A percentile compares a stretch with the other conserved stretches of the same genome.
phyloP scores from a whole-genome alignment of 2,888 invertebrate species.

The Chymomyza procnemis region DNA sequence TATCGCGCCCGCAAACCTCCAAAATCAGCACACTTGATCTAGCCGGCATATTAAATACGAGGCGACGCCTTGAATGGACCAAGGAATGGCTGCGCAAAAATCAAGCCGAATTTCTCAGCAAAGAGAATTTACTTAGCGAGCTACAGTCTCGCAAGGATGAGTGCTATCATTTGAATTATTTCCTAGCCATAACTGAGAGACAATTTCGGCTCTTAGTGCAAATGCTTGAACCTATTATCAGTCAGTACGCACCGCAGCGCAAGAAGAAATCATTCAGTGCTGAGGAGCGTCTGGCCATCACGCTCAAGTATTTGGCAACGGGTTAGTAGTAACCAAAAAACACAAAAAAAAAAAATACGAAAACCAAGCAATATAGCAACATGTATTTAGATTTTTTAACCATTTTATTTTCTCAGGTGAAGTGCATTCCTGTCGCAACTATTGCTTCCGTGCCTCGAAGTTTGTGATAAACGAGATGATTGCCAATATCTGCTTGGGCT shows the following conservation, averaged over 20 bases:
- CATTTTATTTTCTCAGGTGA: constrained; percentile 59
- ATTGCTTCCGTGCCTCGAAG: constrained; percentile 78
- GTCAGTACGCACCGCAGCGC: constrained; percentile 76
- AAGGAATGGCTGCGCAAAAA: constrained; percentile 77
- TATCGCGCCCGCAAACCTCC: constrained; percentile 59
- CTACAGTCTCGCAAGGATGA: constrained; percentile 75
- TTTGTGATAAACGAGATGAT: constrained; percentile 78
- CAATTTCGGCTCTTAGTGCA: constrained; percentile 76
- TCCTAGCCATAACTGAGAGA: constrained; percentile 76
- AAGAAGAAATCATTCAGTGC: constrained; percentile 77
- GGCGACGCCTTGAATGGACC: constrained; percentile 76
- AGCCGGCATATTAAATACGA: constrained; percentile 75
- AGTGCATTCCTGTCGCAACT: constrained; percentile 77
- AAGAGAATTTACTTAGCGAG: constrained; percentile 75
- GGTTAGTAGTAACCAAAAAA: constrained; percentile 54
- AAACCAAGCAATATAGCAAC: no score
- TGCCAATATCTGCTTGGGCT: constrained; percentile 77
- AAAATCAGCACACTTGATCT: constrained; percentile 71
- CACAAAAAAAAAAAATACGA: not conserved
- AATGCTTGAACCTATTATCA: constrained; percentile 75
- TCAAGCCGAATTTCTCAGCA: constrained; percentile 75
- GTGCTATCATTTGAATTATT: constrained; percentile 76
- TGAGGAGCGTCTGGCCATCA: constrained; percentile 76
- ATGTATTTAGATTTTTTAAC: not conserved
- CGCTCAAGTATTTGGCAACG: constrained; percentile 77